Conservation (phyloP, 64 coral and sea anemone genomes). For the Cladopsammia gracilis region DNA sequence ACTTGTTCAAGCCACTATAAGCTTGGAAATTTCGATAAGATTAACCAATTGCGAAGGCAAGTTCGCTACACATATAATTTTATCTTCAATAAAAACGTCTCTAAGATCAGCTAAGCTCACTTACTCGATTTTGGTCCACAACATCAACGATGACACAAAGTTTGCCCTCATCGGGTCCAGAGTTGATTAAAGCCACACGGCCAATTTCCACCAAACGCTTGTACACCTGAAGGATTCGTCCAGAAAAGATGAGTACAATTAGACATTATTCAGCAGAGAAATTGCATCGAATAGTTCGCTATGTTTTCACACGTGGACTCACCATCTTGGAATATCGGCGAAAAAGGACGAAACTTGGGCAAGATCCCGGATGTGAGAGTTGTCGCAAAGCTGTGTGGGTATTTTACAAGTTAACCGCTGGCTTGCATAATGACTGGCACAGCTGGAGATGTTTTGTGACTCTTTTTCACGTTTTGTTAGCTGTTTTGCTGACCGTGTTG, state of each 20-base stretch:
- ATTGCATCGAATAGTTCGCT: constrained; percentile 31
- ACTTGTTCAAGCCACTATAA: too few species aligned
- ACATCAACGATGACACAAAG: constrained; percentile 99
- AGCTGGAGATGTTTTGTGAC: too few species aligned
- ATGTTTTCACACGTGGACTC: constrained; percentile 92
- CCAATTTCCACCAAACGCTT: constrained; percentile 99
- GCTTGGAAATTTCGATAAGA: too few species aligned
- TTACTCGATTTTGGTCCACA: constrained; percentile 97
- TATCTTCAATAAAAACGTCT: too few species aligned
- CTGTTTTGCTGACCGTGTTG: too few species aligned
- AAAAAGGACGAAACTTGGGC: constrained; percentile 13
- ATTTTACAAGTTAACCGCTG: neutral
- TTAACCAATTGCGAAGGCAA: too few species aligned
- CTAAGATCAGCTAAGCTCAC: neutral
- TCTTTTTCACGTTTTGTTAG: too few species aligned
- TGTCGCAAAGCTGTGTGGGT: constrained; percentile 28
- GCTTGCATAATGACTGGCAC: neutral
- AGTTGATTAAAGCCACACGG: constrained; percentile 96
- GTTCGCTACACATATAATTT: too few species aligned
- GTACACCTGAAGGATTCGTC: constrained; percentile 85
- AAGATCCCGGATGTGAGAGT: constrained; percentile 46
- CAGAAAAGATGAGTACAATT: constrained; percentile 21
- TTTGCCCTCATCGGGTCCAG: constrained; percentile 94
- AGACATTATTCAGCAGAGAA: neutral
- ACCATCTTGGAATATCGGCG: constrained; percentile 93